Base-by-base conservation (phyloP, 2,797 vertebrate genomes). In the Clamator glandarius region DNA sequence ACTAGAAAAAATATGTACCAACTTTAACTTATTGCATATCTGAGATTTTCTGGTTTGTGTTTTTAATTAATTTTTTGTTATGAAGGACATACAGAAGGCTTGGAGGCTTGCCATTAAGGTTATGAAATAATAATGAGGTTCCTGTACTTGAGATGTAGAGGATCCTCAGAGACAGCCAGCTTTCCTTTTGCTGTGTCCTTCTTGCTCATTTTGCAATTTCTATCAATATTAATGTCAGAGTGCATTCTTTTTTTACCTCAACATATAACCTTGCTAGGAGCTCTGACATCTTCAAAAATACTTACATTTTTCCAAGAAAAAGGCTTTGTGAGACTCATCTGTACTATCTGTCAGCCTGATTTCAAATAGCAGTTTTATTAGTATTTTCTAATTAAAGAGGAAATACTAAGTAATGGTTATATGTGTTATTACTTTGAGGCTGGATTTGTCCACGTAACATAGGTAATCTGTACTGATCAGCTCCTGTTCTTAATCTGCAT, bases 71-170 rank as follows among this genome's bases (percentile, higher is more conserved):
- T 76, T 79, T 94, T 91, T 69, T 72, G 67, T 81, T 95, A 41
- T 23, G 55, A 90, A 80, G 84, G 80, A 80, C 84, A 35, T 78
- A 42, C 46, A 67, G 5, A 0, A 76, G 72, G 33, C 77, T 82
- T 63, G 95, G 68, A 74, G 57, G 17, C 50, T 89, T 95, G 77
- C 89, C 75, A 93, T 94, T 93, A 84, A 75, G 69, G n/a, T 89
- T 39, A 44, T 97, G 83, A 92, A 96, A 95, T 93, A 96, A 89
- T 96, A 89, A 96, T 95, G 92, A 96, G 42, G 55, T 93, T 97
- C 87, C 84, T 95, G 86, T 91, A 54, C 87, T 58, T 69, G 62
- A 93, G 89, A 95, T 85, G 42, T 9, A 82, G 74, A 91, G 89
- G 87, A 81, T 95, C 81, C 59, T 96, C 51, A 23, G 87, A 93